phyloP scores from a whole-genome alignment of 2,888 invertebrate genomes.

The Apamea anceps region DNA sequence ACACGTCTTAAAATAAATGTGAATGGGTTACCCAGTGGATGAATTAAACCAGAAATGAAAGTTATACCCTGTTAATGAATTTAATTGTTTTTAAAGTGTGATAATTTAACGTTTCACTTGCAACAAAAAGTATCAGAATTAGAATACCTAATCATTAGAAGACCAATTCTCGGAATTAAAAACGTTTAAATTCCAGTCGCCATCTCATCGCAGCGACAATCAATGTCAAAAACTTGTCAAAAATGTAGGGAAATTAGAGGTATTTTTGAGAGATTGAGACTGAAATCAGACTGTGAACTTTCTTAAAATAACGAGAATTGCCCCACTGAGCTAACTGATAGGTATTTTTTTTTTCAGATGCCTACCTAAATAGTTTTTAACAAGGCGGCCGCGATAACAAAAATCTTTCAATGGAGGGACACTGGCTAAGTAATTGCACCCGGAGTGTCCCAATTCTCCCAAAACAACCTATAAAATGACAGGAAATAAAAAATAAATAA shows the following conservation, averaged over 20 bases:
- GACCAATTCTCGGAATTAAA: too few species aligned
- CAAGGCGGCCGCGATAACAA: background rate
- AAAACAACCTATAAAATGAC: background rate
- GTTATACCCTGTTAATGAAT: background rate
- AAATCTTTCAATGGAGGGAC: background rate
- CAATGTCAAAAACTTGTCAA: too few species aligned
- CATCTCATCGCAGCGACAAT: too few species aligned
- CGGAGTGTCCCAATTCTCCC: background rate
- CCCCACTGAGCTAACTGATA: background rate
- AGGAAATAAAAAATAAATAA: background rate
- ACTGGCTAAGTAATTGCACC: background rate
- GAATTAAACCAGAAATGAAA: background rate
- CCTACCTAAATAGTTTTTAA: background rate
- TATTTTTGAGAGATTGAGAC: too few species aligned
- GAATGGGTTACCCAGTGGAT: background rate
- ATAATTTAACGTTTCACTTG: background rate
- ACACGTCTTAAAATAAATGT: background rate
- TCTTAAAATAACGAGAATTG: too few species aligned
- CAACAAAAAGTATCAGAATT: background rate
- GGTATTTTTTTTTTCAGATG: background rate
- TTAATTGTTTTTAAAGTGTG: background rate
- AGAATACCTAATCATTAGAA: background rate
- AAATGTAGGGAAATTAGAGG: too few species aligned
- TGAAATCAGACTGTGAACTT: too few species aligned
- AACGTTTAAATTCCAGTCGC: too few species aligned